phyloP scores from a whole-genome alignment of 2,113 vertebrate species.

The Protobothrops flavoviridis region DNA sequence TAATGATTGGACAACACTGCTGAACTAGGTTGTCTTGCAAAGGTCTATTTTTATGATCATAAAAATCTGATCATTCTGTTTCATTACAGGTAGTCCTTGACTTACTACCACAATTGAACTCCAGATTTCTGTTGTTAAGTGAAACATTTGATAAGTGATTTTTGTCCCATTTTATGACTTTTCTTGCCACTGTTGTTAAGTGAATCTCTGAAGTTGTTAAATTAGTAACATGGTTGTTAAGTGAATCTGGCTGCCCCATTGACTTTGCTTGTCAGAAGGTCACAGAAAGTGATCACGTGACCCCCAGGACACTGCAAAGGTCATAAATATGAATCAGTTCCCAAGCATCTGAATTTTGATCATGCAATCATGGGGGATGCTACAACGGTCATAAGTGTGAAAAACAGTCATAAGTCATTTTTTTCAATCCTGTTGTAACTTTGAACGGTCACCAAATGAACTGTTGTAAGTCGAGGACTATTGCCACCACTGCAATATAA shows the following conservation, averaged over 20 bases:
- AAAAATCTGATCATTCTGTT: not conserved
- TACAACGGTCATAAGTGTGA: not conserved
- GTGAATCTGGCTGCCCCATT: not conserved
- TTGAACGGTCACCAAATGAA: not conserved
- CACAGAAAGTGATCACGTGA: no score
- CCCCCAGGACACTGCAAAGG: not conserved
- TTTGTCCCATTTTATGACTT: no score
- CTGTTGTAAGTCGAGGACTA: not conserved
- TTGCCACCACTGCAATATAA: not conserved
- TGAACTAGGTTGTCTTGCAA: not conserved
- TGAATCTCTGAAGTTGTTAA: no score
- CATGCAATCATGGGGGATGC: not conserved
- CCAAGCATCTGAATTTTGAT: not conserved
- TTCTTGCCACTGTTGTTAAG: no score
- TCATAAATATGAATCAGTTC: not conserved
- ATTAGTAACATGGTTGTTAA: not conserved
- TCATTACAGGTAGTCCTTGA: not conserved
- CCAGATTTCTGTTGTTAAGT: no score
- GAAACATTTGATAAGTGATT: no score
- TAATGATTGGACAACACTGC: not conserved
- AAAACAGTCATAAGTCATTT: not conserved
- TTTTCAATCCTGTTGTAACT: no score
- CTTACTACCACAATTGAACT: no score
- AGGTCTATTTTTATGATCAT: not conserved
- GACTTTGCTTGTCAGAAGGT: not conserved